These are phyloP conservation scores for Microtus agrestis DNA, from an alignment of 2,797 vertebrate species.

Conservation along the genomic window DNA sequence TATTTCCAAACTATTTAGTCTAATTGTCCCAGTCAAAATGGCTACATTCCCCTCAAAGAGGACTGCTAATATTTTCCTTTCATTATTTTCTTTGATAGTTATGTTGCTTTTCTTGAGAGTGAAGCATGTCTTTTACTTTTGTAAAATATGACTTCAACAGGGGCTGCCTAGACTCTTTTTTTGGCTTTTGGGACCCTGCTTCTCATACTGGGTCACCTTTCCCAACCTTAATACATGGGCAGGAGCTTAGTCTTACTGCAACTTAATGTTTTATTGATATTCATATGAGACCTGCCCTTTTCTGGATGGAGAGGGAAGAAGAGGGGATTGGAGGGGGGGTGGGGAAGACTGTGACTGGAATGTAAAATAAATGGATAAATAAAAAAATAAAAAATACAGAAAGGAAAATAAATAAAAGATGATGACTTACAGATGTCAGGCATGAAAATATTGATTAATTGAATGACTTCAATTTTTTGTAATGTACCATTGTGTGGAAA, in stretches of 20 bases:
- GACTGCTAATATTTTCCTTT: background rate
- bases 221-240: background rate
- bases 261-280: background rate
- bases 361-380: background rate
- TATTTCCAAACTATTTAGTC: conserved; percentile 18
- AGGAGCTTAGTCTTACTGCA: background rate
- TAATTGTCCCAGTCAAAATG: conserved; percentile 11
- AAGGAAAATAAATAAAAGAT: background rate
- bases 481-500: background rate
- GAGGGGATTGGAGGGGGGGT: background rate
- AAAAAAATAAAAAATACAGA: background rate
- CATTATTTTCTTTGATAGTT: background rate
- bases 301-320: background rate
- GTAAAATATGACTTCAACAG: background rate
- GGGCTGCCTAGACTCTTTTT: background rate
- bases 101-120: background rate
- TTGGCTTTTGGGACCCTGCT: background rate
- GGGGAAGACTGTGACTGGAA: fast-evolving
- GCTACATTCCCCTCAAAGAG: background rate
- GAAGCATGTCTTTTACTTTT: background rate
- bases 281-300: background rate
- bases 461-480: background rate
- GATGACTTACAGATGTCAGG: background rate
- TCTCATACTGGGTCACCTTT: background rate
- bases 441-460: conserved; percentile 44